Conservation (phyloP, 2,888 invertebrate genomes). For the Netelia virgata region DNA sequence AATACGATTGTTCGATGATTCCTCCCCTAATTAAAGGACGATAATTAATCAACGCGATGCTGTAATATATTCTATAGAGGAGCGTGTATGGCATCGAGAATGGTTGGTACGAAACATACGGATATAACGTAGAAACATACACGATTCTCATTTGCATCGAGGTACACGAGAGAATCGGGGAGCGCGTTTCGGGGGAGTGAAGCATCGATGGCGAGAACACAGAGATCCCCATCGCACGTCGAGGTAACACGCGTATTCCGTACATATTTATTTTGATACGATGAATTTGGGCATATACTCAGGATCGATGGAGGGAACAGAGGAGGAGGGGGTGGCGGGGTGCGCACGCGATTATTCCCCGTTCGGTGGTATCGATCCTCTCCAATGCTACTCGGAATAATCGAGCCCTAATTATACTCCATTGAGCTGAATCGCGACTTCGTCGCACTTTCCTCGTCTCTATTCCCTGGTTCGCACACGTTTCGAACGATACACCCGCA, state of each 20-base stretch:
- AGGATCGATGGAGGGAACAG: slow-evolving; percentile 4
- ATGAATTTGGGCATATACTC: slow-evolving; percentile 39
- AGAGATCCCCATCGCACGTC: slow-evolving; percentile 2
- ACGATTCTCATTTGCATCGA: slow-evolving; percentile 48
- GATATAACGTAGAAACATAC: slow-evolving; percentile 34
- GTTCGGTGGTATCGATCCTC: slow-evolving; percentile 34
- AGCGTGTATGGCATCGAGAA: neutral
- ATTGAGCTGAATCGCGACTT: slow-evolving; percentile 31
- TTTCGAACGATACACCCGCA: neutral
- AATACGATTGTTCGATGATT: slow-evolving; percentile 20
- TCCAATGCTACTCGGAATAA: slow-evolving; percentile 31
- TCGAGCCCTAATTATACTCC: slow-evolving; percentile 48
- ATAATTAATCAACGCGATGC: slow-evolving; percentile 2
- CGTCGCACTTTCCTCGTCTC: neutral
- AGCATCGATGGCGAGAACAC: slow-evolving; percentile 20
- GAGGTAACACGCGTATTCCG: slow-evolving; percentile 16
- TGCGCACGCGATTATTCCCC: slow-evolving; percentile 2
- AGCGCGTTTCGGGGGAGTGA: neutral
- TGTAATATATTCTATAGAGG: slow-evolving; percentile 20
- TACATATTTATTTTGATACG: slow-evolving; percentile 45
- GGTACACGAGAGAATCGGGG: slow-evolving; percentile 32
- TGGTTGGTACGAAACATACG: slow-evolving; percentile 19
- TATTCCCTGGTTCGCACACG: neutral
- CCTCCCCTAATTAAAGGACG: slow-evolving; percentile 14
- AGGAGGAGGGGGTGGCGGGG: neutral